These are phyloP conservation scores for Iguana delicatissima DNA, from an alignment of 2,797 vertebrate species.

Conservation along the genomic window DNA sequence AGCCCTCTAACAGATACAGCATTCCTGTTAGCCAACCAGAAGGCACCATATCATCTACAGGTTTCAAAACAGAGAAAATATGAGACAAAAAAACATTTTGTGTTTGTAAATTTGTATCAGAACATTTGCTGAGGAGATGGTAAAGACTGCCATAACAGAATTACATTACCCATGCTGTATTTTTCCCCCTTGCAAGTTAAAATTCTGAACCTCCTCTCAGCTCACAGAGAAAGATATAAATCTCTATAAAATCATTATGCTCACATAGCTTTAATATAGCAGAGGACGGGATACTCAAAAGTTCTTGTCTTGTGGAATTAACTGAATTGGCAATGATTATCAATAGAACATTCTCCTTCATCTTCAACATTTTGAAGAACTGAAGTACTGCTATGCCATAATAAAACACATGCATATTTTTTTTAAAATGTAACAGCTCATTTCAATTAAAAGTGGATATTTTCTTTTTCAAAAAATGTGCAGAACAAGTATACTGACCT, in stretches of 20 bases:
- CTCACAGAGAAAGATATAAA: conserved; percentile 52
- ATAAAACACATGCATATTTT: conserved; percentile 45
- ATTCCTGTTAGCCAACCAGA: conserved; percentile 28
- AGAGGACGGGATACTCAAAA: conserved; percentile 51
- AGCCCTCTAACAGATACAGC: not conserved
- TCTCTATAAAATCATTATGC: conserved; percentile 43
- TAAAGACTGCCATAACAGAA: conserved; percentile 37
- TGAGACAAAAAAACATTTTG: not conserved
- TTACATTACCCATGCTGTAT: conserved; percentile 40
- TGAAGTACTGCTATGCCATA: conserved; percentile 29
- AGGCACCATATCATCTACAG: not conserved
- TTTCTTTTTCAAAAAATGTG: conserved; percentile 46
- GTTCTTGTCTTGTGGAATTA: conserved; percentile 47
- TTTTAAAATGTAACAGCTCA: not conserved
- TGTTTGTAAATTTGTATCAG: conserved; percentile 33
- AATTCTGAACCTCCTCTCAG: conserved; percentile 48
- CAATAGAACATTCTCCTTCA: conserved; percentile 43
- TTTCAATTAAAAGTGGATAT: conserved; percentile 49
- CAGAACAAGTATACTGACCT: not conserved
- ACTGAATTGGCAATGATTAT: conserved; percentile 46
- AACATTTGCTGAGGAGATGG: conserved; percentile 24
- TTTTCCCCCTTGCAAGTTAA: conserved; percentile 48
- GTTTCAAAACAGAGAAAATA: conserved; percentile 38
- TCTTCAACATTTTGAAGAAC: conserved; percentile 32
- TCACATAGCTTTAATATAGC: conserved; percentile 23